Evolutionary conservation across 1,140 invertebrate genomes (phyloP), one percentile per base, ranked within the genome.

Genomic region (Rhyacophila brunnea): DNA sequence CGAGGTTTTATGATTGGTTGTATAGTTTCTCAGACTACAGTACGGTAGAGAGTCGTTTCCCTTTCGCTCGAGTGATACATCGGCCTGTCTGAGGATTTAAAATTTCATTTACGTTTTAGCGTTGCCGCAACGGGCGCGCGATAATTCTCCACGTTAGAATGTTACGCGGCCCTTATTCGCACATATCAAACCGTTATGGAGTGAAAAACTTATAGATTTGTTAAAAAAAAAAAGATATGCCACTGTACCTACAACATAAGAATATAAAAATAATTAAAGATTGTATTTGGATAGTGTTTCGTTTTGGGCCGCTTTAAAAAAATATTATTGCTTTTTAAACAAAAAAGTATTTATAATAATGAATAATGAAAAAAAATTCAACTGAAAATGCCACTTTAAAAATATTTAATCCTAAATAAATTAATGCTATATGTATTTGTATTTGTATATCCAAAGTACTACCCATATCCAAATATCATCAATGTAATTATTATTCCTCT

Each of bases 401-500:
- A 50, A 32, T 48, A 55, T 60, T 43, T 63, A 62, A 57, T 60
- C 50, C 45, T 60, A 48, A 54, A 47, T 51, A 53, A 52, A 57
- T 17, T 49, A 60, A 60, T 46, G 58, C 58, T 65, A 61, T 36
- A 65, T 61, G 62, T 65, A 61, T 61, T 60, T 65, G 62, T 65
- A 65, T 60, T 60, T 65, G 62, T 65, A 65, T 60, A 60, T 60
- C 58, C 50, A 60, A 60, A 60, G 19, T 60, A 60, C 53, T 65
- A 60, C 62, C 62, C 62, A 65, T 65, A 65, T 65, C 62, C 58
- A 65, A 65, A 60, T 65, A 65, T 65, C 62, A 65, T 65, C 54
- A 65, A 58, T 61, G 58, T 65, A 65, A 65, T 58, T 65, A 65
- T 61, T 65, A 65, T 54, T 65, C 62, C 58, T 65, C 46, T 51